Percentiles rank a stretch among this genome's conserved stretches.
These are phyloP conservation scores for Serrognathus titanus DNA, from an alignment of 2,888 invertebrate species.

Conservation along the genomic window DNA sequence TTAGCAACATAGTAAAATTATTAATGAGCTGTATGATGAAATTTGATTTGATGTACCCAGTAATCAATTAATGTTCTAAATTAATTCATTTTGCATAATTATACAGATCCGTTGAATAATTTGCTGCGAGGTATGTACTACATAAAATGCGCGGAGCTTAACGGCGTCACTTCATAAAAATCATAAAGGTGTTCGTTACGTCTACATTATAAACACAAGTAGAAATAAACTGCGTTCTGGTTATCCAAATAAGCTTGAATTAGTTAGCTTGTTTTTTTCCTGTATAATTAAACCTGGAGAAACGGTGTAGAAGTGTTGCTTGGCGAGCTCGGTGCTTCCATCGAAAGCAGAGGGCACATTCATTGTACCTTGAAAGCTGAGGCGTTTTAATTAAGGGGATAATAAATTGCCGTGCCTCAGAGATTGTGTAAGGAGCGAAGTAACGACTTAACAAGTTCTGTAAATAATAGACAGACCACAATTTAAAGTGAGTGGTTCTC, in stretches of 20 bases:
- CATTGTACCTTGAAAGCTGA: not conserved
- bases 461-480: constrained; percentile 36
- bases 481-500: constrained; percentile 36
- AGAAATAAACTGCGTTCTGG: not conserved
- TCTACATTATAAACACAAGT: not conserved
- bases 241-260: constrained; percentile 9
- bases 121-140: too few species aligned
- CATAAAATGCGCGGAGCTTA: too few species aligned
- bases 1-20: too few species aligned
- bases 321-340: constrained; percentile 2
- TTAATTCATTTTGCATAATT: too few species aligned
- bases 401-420: constrained; percentile 16
- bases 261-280: constrained; percentile 7
- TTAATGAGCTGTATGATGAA: too few species aligned
- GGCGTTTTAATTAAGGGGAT: not conserved
- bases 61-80: too few species aligned
- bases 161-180: not conserved
- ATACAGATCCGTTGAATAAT: too few species aligned
- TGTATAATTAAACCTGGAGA: constrained; percentile 13
- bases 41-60: too few species aligned
- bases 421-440: constrained; percentile 18
- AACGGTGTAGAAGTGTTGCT: constrained; percentile 2
- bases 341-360: constrained; percentile 6
- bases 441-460: constrained; percentile 34
- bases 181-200: not conserved